Conservation (phyloP, 2,113 vertebrate genomes). For the Siniperca knerii region DNA sequence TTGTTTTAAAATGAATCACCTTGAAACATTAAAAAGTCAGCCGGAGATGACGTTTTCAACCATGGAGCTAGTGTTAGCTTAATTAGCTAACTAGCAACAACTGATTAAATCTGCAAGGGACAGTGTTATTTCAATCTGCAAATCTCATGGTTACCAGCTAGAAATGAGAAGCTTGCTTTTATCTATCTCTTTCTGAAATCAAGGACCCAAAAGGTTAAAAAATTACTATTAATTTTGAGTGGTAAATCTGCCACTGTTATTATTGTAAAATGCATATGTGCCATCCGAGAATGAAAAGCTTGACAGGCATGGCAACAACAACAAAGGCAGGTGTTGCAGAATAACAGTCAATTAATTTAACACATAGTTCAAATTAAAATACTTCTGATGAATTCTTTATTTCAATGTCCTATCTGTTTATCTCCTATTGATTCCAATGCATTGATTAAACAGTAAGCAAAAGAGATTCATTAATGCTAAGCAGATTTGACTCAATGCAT, state of each 20-base stretch:
- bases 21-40: too few relatives aligned
- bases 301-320: background rate
- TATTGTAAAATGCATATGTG: background rate
- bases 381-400: background rate
- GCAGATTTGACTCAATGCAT: slow-evolving; percentile 53
- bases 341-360: background rate
- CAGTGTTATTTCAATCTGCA: too few relatives aligned
- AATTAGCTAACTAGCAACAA: background rate
- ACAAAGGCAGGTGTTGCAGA: background rate
- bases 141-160: background rate
- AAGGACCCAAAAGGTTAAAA: background rate
- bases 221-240: background rate
- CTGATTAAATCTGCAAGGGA: background rate
- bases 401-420: slow-evolving; percentile 21
- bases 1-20: too few relatives aligned
- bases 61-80: too few relatives aligned
- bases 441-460: slow-evolving; percentile 26
- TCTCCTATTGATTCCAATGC: slow-evolving; percentile 27
- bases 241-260: background rate
- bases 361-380: slow-evolving; percentile 17
- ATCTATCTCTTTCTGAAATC: background rate
- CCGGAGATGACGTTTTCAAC: background rate
- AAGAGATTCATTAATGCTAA: slow-evolving; percentile 50
- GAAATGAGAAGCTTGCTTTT: background rate
- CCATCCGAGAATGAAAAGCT: background rate